Evolutionary conservation across 2,113 vertebrate species (phyloP), one percentile per base, ranked within the genome.

Genomic region (Dipodomys ordii): DNA sequence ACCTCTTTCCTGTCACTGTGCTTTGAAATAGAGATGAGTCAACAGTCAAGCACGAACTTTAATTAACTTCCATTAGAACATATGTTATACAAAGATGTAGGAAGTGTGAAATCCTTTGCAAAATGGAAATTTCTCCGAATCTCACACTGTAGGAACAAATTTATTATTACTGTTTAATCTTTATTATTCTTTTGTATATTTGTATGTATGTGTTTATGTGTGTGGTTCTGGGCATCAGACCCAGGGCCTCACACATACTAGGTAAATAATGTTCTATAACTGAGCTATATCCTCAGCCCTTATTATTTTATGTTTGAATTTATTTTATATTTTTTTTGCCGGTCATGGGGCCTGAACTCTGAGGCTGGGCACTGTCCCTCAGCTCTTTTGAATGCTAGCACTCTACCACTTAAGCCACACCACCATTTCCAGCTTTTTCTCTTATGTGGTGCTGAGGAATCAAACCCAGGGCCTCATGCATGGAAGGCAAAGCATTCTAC

Each of bases 61-160:
- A 95, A 94, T 97, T 97, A 95, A 93, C 90, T 97, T 94, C 28
- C 27, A 78, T 91, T 90, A 72, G 85, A 94, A 90, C 67, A 83
- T 90, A 93, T 96, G 72, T 78, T 95, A 91, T 83, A 87, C 4
- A 88, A 92, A 84, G 74, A 85, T 88, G 82, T 94, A 78, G 87
- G 91, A 93, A 92, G 94, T 95, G 79, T 94, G 96, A 97, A 92
- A 94, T 93, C 49, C 57, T 92, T 83, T 62, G 82, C 82, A 92
- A 96, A 97, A 94, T 94, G 93, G 72, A 92, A 95, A 94, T 69
- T 89, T 96, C 90, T 95, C 78, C n/a, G 92, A 87, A 82, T 94
- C 79, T 90, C 83, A 90, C 83, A 94, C 71, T 92, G 62, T 90
- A 53, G 81, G 53, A 92, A 22, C 46, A 91, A n/a, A 68, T 39